These are phyloP conservation scores for Drosophila tani DNA, from an alignment of 1,140 invertebrate species.

Conservation along the genomic window DNA sequence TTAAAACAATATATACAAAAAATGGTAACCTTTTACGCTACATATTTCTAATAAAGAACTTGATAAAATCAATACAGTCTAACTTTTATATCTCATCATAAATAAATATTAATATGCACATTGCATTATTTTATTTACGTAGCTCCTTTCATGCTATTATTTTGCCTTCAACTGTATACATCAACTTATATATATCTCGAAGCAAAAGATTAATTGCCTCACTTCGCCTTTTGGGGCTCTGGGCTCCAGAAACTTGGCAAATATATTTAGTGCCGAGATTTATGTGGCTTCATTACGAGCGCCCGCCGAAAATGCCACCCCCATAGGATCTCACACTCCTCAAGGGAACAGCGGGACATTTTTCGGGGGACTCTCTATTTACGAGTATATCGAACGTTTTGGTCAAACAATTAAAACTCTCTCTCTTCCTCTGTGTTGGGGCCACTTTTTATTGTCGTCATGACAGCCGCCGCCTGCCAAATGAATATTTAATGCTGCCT, in stretches of 20 bases:
- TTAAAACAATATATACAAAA: too few species aligned
- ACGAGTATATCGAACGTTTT: constrained; percentile 49
- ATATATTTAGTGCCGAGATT: constrained; percentile 82
- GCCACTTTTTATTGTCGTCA: constrained; percentile 73
- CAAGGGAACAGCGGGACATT: background rate
- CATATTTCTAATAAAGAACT: background rate
- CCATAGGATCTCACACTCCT: background rate
- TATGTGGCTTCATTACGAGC: constrained; percentile 76
- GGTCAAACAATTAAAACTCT: constrained; percentile 70
- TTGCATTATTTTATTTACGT: background rate
- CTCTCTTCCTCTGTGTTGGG: constrained; percentile 15
- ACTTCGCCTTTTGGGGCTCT: constrained; percentile 36
- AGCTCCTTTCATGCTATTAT: constrained; percentile 1
- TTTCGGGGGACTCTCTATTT: constrained; percentile 10
- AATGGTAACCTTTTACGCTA: too few species aligned
- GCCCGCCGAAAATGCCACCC: background rate
- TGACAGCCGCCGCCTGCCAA: constrained; percentile 58
- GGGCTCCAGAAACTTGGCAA: constrained; percentile 53
- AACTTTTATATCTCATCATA: background rate
- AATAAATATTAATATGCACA: background rate
- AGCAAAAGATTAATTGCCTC: constrained; percentile 73
- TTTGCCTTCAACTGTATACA: constrained; percentile 6
- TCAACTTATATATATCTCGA: constrained; percentile 25
- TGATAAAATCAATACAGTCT: background rate
- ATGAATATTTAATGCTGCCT: constrained; percentile 72